Base-by-base conservation (phyloP, 2,888 invertebrate genomes). In the Harpagoxenus sublaevis region DNA sequence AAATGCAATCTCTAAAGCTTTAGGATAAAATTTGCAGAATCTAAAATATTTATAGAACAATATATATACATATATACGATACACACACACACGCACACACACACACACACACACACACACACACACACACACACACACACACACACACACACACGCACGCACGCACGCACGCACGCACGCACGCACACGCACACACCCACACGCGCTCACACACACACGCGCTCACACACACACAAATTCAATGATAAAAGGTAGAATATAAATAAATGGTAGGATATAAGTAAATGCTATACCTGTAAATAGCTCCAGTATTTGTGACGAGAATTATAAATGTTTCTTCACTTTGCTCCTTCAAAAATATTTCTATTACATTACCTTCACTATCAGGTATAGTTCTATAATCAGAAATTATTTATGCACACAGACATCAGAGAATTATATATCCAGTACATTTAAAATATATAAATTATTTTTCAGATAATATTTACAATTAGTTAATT, bases 211-310 rank as follows among this genome's bases (percentile, higher is more conserved):
- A 23, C 23, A 23, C 23, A 23, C 23, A 23, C n/a, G n/a, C n/a
- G n/a, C n/a, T n/a, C n/a, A n/a, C n/a, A 23, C 0, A 23, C 23
- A 23, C 6, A 15, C 23, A 3, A 62, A 45, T 12, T 65, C 15
- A 42, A 65, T 65, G 2, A 62, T 10, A n/a, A 62, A 62, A 18
- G 42, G 1, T 48, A 86, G 82, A 57, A 18, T 82, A 86, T 35
- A 31, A 57, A 18, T 82, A 86, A 28, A 31, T 31, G 35, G 6
- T 35, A 35, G 35, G 5, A 35, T 35, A 82, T 53, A 60, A 31
- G 5, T 71, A 28, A 51, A 63, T 84, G 77, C 77, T 63, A 87
- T 89, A 92, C 94, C 88, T 89, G 12, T 92, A 91, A 71, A 93
- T 88, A 66, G 73, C 66, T 62, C 93, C 93, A 65, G 84, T 89